Conservation (phyloP, 2,888 invertebrate genomes). For the Emmelina monodactyla region DNA sequence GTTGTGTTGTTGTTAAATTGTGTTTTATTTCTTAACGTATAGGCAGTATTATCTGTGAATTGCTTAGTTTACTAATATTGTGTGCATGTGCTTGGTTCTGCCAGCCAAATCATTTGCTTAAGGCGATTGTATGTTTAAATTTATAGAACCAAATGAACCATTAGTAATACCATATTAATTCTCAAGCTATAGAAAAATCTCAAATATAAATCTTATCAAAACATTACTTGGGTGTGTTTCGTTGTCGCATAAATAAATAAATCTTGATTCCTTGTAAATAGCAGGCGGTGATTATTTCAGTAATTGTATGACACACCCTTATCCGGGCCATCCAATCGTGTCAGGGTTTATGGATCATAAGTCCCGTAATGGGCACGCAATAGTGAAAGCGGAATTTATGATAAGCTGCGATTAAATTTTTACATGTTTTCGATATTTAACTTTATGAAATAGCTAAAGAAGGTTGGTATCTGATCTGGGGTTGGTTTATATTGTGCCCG, state of each 20-base stretch:
- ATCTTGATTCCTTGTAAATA: too few relatives aligned
- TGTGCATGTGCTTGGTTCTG: neutral
- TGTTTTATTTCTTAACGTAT: slow-evolving; percentile 1
- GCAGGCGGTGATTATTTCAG: neutral
- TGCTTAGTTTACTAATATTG: neutral
- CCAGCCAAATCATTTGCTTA: neutral
- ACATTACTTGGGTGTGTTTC: too few relatives aligned
- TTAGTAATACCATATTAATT: too few relatives aligned
- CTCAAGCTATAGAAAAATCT: too few relatives aligned
- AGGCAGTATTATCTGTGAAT: neutral
- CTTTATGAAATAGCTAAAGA: too few relatives aligned
- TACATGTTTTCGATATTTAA: neutral
- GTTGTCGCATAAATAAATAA: too few relatives aligned
- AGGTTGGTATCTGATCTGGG: too few relatives aligned
- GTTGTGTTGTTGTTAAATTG: neutral
- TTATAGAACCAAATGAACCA: too few relatives aligned
- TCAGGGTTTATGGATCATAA: neutral
- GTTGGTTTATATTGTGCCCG: too few relatives aligned
- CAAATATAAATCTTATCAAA: too few relatives aligned
- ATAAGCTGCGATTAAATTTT: neutral
- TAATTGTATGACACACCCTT: neutral
- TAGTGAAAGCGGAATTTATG: neutral
- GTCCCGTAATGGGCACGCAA: neutral
- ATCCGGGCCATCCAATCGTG: neutral
- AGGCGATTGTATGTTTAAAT: too few relatives aligned